Conservation (phyloP, 1,140 invertebrate genomes). For the Bilobella aurantiaca region DNA sequence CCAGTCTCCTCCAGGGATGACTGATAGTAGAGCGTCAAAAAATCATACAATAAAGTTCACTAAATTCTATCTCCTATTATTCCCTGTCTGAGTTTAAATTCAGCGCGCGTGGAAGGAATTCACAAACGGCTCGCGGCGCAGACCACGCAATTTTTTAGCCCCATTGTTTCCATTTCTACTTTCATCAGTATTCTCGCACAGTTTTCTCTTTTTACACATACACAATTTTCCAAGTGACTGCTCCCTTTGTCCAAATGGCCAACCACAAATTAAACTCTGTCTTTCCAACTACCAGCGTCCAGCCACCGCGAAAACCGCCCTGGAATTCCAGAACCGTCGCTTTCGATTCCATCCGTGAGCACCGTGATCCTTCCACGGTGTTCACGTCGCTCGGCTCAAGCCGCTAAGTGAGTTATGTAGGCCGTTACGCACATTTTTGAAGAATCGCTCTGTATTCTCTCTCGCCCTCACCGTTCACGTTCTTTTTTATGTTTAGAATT, state of each 20-base stretch:
- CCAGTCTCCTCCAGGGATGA: neutral
- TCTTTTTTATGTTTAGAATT: too few species aligned
- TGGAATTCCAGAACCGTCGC: too few species aligned
- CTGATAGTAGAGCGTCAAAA: constrained; percentile 18
- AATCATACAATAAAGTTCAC: constrained; percentile 25
- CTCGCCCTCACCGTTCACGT: too few species aligned
- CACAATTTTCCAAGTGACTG: constrained; percentile 18
- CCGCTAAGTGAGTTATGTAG: too few species aligned
- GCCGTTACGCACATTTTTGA: too few species aligned
- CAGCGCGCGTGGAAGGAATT: constrained; percentile 18
- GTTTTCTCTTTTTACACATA: neutral
- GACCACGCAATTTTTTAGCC: neutral
- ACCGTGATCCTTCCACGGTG: too few species aligned
- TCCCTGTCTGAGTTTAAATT: neutral
- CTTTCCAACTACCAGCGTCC: too few species aligned
- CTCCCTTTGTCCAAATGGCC: constrained; percentile 16
- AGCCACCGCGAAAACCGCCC: too few species aligned
- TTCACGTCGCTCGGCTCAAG: too few species aligned
- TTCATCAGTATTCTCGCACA: neutral
- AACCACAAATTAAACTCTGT: constrained; percentile 19
- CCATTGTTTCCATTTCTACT: constrained; percentile 10
- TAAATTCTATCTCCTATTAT: neutral
- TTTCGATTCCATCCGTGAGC: too few species aligned
- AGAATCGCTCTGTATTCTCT: too few species aligned
- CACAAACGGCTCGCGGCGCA: neutral